Evolutionary conservation across 2,797 vertebrate genomes (phyloP).

Genomic region (Macropodus opercularis): DNA sequence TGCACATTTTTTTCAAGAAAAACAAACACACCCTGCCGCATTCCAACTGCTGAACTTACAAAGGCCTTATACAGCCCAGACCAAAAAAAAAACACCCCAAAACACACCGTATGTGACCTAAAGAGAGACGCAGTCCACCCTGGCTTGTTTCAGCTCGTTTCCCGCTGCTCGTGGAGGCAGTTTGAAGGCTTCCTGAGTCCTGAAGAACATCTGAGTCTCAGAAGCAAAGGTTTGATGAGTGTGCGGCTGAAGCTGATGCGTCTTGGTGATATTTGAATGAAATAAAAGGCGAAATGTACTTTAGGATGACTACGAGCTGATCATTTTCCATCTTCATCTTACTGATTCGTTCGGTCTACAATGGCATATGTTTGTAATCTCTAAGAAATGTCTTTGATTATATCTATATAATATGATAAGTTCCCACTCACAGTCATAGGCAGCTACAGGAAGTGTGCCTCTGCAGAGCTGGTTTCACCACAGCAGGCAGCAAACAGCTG

Average conservation of each 20-base stretch:
- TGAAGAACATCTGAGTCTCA: not conserved
- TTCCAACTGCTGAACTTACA: conserved; percentile 57
- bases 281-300: too few relatives aligned
- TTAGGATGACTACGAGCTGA: too few relatives aligned
- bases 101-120: not conserved
- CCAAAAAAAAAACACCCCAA: too few relatives aligned
- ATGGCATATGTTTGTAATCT: too few relatives aligned
- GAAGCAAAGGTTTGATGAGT: not conserved
- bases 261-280: conserved; percentile 3
- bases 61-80: conserved; percentile 39
- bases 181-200: not conserved
- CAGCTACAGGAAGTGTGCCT: conserved; percentile 8
- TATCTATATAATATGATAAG: too few relatives aligned
- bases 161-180: not conserved
- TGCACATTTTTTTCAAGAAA: conserved; percentile 40
- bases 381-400: too few relatives aligned
- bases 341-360: too few relatives aligned
- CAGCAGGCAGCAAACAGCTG: not conserved
- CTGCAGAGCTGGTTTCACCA: conserved; percentile 1
- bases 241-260: not conserved
- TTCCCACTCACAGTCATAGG: too few relatives aligned
- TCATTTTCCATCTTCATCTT: too few relatives aligned
- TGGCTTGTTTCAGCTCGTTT: not conserved
- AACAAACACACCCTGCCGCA: conserved; percentile 71
- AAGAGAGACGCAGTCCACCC: not conserved